These are phyloP conservation scores for Pterostichus niger DNA, from an alignment of 2,888 invertebrate species.

Conservation along the genomic window DNA sequence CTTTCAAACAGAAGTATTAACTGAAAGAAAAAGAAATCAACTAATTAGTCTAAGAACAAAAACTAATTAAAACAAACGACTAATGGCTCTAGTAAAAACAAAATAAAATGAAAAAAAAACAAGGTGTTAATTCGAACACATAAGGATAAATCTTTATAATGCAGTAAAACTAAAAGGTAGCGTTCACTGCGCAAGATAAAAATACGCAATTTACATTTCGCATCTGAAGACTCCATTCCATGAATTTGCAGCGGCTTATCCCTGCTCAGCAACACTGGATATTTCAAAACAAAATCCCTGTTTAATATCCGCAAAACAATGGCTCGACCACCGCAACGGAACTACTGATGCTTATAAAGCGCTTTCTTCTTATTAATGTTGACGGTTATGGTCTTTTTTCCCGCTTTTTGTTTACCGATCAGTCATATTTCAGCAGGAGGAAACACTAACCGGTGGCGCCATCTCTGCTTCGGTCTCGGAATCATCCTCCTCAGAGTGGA, in stretches of 20 bases:
- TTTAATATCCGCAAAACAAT: slow-evolving; percentile 38
- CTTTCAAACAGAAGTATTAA: slow-evolving; percentile 7
- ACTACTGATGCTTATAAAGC: slow-evolving; percentile 28
- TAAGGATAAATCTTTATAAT: slow-evolving; percentile 10
- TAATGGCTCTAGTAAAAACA: background rate
- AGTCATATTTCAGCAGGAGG: slow-evolving; percentile 41
- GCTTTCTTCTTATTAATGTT: slow-evolving; percentile 25
- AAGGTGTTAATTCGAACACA: background rate
- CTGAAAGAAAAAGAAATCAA: background rate
- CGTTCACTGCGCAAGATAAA: background rate
- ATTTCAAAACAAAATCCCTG: slow-evolving; percentile 1
- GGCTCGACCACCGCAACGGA: background rate
- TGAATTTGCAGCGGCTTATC: slow-evolving; percentile 15
- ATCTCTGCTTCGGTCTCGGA: background rate
- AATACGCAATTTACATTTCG: slow-evolving; percentile 10
- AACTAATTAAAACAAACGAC: background rate
- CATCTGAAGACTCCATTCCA: slow-evolving; percentile 14
- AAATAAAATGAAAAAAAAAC: background rate
- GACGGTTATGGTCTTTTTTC: slow-evolving; percentile 20
- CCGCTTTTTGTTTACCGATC: slow-evolving; percentile 46
- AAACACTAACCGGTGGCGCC: slow-evolving; percentile 9
- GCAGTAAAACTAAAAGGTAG: background rate
- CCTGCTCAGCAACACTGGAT: background rate
- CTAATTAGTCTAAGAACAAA: background rate
- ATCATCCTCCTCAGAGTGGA: slow-evolving; percentile 5